Evolutionary conservation across 2,113 vertebrate species (phyloP), one percentile per base, ranked within the genome.

Genomic region (Oryzias javanicus): DNA sequence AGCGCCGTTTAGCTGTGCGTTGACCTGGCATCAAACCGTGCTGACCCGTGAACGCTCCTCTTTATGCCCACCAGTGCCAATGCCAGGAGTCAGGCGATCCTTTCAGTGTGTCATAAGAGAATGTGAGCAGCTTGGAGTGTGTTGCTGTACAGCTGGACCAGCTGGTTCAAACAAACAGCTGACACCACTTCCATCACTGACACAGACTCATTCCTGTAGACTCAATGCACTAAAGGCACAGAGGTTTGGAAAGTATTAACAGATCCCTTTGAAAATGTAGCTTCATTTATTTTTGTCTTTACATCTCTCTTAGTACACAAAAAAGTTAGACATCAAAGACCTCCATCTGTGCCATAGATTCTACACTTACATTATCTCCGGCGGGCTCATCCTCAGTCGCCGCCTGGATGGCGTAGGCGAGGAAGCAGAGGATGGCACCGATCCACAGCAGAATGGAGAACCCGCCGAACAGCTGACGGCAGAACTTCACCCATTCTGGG

Each of bases 401-500:
- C 0, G 93, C 94, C 91, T 93, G 95, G 90, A 97, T 97, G 80
- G 94, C 94, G 0, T 97, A 96, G 74, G 95, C 94, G 84, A 96
- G 78, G 83, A 97, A 97, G 60, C 95, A 96, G 80, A 97, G 95
- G 78, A 97, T 92, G 29, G 95, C 95, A 2, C 95, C 95, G 0
- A 94, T 94, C 95, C 95, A 97, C 80, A 97, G 90, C 62, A 97
- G 86, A 74, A 97, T 93, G 61, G 95, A 97, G 89, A 97, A 97
- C 17, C 95, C 95, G 1, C 95, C 94, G 0, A 97, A 97, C 55
- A 97, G 93, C 89, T 97, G 95, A 48, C 94, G 92, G 61, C 95
- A 97, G 86, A 97, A 97, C 85, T 97, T 97, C 29, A 97, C 92
- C 95, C 95, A 97, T 73, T 97, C 95, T 0, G 95, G 95, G 35